Base-by-base conservation (phyloP, 2,888 invertebrate species). In the Drosophila paramelanica region DNA sequence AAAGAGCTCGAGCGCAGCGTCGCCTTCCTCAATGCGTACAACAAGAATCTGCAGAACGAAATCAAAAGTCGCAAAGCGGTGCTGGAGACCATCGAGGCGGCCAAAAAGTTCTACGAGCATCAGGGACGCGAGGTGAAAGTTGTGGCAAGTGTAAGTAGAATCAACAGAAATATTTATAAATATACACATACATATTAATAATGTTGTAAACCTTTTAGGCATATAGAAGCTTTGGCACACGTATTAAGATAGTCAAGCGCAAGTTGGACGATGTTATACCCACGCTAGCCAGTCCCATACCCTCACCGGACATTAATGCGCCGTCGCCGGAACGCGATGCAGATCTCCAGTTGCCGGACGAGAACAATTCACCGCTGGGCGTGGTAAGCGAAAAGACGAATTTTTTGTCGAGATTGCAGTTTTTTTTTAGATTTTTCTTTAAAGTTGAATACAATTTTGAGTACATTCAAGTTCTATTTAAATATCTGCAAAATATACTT, bases 101-200 rank as follows among this genome's bases (percentile, higher is more conserved):
- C 97, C 5, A 96, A 96, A 83, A 95, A 96, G 69, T 98, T 97
- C 92, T 97, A 98, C 91, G 96, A 97, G 42, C 96, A 96, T 17
- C 98, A 99, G 91, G 94, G 96, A 68, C 96, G 97, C 6, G 99
- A 99, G 93, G 98, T 98, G 13, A 98, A 98, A 94, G 96, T 98
- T 71, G 98, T 99, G 27, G 97, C 97, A 66, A 98, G 97, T 94
- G 98, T 98, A 93, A 95, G 96, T 95, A 0, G 1, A n/a, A 0
- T 0, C 2, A 5, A 17, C 10, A 33, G 8, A 13, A 0, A 13
- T 1, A 0, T 10, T 4, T 8, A 3, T 4, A 10, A n/a, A 11
- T 1, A 13, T 39, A 17, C 13, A 8, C 13, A 8, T 31, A n/a
- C 2, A 27, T 7, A 27, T 27, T 31, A 31, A 31, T 23, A 6